Base-by-base conservation (phyloP, 2,888 invertebrate genomes). In the Latrodectus hesperus region DNA sequence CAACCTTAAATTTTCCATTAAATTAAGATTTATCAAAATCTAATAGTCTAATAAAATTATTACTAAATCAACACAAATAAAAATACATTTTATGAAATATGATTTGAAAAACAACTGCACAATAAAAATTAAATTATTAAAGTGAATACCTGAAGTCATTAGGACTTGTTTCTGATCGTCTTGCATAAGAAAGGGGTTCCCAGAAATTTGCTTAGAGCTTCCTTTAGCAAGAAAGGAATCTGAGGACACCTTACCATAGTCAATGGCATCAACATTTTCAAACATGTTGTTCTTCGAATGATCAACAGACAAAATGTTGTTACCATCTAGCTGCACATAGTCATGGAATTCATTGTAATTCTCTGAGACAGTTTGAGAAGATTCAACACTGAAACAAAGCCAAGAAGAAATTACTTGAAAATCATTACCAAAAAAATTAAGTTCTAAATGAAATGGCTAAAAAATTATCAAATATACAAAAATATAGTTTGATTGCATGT, bases 181-280 rank as follows among this genome's bases (percentile, higher is more conserved):
- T 70, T 88, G 82, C 26, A 83, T 26, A 0, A 88, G 83, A 70
- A 88, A 88, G 68, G 87, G 87, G 38, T 88, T 88, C 72, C 81
- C 87, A 80, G 85, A 75, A 78, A 84, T 78, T 72, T 86, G 80
- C 51, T 82, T 87, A 51, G 87, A 83, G 73, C 60, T 83, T 51
- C 79, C 87, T 73, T 78, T 88, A 82, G 64, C 83, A 22, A 88
- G 82, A 88, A 88, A 88, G 83, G 87, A 78, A 74, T 88, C 83
- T 70, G 82, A 72, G 74, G 87, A 88, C 51, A 88, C 73, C 70
- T 83, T 88, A 17, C 77, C 73, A 60, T 70, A 87, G 64, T 81
- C 82, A 16, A 87, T 77, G 74, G 82, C 82, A 78, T 78, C 82
- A 60, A 79, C 87, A 82, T 73, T 88, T 64, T 82, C 87, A 78